Conservation (phyloP, 2,888 invertebrate species). For the Leptothorax acervorum region DNA sequence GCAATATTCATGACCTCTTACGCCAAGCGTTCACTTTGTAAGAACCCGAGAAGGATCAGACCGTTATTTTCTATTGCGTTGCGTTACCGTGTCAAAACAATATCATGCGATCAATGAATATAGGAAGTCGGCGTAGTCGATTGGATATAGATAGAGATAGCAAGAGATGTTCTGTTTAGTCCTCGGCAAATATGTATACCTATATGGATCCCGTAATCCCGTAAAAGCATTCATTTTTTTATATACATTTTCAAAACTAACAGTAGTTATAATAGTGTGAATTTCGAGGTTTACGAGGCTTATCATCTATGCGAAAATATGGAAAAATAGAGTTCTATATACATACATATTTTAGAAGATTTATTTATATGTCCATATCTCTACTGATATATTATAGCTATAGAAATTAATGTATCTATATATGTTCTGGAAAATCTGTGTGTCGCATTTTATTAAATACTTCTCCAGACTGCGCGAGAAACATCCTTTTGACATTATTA, state of each 20-base stretch:
- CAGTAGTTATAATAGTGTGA: background rate
- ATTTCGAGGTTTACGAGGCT: background rate
- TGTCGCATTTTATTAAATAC: background rate
- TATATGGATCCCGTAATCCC: background rate
- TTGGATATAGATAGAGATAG: background rate
- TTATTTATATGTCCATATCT: background rate
- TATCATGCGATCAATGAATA: background rate
- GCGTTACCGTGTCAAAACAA: constrained; percentile 24
- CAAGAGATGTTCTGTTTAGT: background rate
- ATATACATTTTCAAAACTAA: background rate
- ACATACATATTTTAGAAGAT: background rate
- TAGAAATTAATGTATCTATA: background rate
- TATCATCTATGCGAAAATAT: background rate
- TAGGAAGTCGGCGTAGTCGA: background rate
- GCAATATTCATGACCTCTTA: constrained; percentile 56
- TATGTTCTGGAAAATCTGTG: background rate
- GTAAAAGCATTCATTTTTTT: background rate
- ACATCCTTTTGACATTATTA: background rate
- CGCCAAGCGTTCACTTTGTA: constrained; percentile 47
- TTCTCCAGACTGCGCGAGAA: background rate
- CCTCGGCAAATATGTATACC: background rate
- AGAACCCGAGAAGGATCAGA: constrained; percentile 29
- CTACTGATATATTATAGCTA: background rate
- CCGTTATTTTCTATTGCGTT: constrained; percentile 39
- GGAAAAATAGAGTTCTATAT: background rate